Evolutionary conservation across 1,140 invertebrate species (phyloP).

Genomic region (Drosophila rhopaloa): DNA sequence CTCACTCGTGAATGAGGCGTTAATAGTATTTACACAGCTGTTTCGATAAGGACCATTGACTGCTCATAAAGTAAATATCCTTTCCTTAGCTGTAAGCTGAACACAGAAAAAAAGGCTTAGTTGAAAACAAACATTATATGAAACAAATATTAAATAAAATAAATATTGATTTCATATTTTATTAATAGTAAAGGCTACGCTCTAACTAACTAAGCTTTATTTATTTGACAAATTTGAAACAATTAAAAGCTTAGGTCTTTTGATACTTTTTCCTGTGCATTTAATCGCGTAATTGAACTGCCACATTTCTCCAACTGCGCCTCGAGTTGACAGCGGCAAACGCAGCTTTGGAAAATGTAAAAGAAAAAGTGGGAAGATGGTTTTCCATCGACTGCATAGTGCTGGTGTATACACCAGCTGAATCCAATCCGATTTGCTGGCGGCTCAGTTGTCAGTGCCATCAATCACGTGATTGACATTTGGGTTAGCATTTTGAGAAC

Average conservation of each 20-base stretch:
- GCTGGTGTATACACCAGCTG: constrained; percentile 1
- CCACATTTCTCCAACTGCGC: constrained; percentile 57
- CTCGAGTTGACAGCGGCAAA: constrained; percentile 63
- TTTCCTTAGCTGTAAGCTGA: neutral
- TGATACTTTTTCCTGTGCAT: neutral
- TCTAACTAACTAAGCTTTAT: too few species aligned
- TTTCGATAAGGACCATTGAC: constrained; percentile 29
- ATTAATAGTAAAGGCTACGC: too few species aligned
- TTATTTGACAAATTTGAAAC: neutral
- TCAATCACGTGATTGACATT: constrained; percentile 75
- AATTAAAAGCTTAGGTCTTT: neutral
- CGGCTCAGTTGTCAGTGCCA: constrained; percentile 72
- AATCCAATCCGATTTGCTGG: constrained; percentile 36
- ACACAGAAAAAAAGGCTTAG: too few species aligned
- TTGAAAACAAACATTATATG: too few species aligned
- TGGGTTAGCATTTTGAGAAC: constrained; percentile 47
- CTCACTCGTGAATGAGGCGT: constrained; percentile 54
- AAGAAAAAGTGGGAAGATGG: neutral
- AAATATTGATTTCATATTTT: too few species aligned
- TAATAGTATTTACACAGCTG: constrained; percentile 63
- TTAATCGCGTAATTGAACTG: constrained; percentile 60
- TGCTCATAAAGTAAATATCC: constrained; percentile 29
- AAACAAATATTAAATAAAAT: too few species aligned
- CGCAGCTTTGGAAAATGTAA: constrained; percentile 33
- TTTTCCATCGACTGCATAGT: constrained; percentile 19